Evolutionary conservation across 2,888 invertebrate species (phyloP), one percentile per base, ranked within the genome.

Genomic region (Agriotes lineatus): DNA sequence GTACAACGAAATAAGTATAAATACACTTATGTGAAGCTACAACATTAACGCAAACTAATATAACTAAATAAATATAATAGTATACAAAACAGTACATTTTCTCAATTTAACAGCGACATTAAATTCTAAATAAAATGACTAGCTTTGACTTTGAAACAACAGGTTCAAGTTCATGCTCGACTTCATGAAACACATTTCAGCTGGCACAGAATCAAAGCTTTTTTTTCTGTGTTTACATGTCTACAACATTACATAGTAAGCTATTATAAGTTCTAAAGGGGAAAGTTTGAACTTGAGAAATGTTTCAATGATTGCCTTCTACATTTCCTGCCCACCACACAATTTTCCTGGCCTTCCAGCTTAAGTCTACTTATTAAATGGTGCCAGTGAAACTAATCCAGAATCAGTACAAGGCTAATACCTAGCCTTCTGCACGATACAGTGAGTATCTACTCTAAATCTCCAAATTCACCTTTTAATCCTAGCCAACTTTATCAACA

Each of bases 321-420:
- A 14, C 37, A 39, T 39, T 39, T 39, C 42, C 42, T 42, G 16
- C 42, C 1, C 16, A 1, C 25, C 7, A 7, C 7, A 7, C 25
- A 25, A 25, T 25, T 25, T 25, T 7, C 25, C 7, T 1, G 14
- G 14, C 5, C 37, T 12, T 39, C 12, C 2, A 9, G 14, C 12
- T n/a, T 1, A 18, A 42, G 16, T 42, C 7, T n/a, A n/a, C n/a
- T 14, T 9, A 42, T 18, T 42, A 42, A 12, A 39, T 39, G 14
- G 10, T 16, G 20, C 19, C n/a, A 22, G 19, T 14, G 25, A 12
- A 48, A 48, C 19, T 48, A 48, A 22, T 48, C 22, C 19, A 20
- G n/a, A 48, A 48, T 22, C 22, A 22, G 48, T 48, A 10, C 48
- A 48, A 48, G 48, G 48, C 20, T 48, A 48, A 12, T 48, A 25